These are phyloP conservation scores for Dendrophyllia cribrosa DNA, from an alignment of 64 coral and sea anemone species.

Conservation along the genomic window DNA sequence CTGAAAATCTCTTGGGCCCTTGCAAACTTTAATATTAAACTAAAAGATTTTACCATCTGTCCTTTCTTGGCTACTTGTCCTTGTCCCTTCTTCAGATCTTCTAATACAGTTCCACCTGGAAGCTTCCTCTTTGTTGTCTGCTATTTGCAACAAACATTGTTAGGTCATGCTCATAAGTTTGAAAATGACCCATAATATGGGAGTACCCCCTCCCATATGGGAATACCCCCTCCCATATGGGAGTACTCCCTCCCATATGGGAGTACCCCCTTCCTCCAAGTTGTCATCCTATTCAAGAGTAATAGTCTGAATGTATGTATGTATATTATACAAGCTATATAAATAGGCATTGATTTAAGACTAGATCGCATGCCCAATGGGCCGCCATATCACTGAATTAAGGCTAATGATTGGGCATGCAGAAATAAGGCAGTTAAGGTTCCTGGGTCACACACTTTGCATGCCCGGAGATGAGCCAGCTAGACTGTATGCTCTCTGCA, in stretches of 20 bases:
- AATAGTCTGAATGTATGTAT: no score
- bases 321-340: no score
- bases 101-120: conserved; percentile 63
- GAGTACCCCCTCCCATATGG: no score
- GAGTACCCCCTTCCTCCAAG: no score
- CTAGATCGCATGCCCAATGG: no score
- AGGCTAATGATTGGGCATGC: neutral
- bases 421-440: neutral
- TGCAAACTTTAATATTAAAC: neutral
- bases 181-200: no score
- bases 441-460: neutral
- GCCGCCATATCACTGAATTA: neutral
- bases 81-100: conserved; percentile 61
- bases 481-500: neutral
- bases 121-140: conserved; percentile 44
- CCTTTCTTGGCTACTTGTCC: conserved; percentile 78
- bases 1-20: no score
- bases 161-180: no score
- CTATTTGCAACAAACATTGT: neutral
- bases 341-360: no score
- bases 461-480: neutral
- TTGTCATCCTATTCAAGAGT: no score
- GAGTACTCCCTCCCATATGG: no score
- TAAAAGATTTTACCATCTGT: conserved; percentile 25
- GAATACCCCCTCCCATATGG: no score